Evolutionary conservation across 2,888 invertebrate genomes (phyloP).

Genomic region (Megalurothrips usitatus): DNA sequence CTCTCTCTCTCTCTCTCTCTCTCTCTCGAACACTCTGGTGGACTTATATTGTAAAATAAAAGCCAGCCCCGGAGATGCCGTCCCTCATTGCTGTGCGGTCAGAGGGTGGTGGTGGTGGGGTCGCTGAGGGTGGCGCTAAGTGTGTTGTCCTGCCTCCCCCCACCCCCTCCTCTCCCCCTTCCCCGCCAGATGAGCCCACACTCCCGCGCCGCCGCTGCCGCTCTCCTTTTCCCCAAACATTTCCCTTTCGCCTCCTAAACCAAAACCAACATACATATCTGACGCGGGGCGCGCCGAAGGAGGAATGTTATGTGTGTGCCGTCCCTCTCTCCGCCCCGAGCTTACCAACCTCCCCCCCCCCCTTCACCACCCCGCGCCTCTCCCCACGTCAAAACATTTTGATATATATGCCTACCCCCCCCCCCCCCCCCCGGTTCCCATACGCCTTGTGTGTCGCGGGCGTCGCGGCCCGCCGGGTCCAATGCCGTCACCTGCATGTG

Average conservation of each 20-base stretch:
- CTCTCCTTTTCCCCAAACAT: not conserved
- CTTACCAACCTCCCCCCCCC: too few relatives aligned
- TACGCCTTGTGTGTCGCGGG: not conserved
- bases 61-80: not conserved
- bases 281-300: not conserved
- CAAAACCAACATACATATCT: conserved; percentile 26
- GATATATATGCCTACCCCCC: not conserved
- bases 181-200: not conserved
- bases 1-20: too few relatives aligned
- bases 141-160: conserved; percentile 16
- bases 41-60: not conserved
- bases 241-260: not conserved
- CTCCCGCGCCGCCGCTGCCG: not conserved
- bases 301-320: not conserved
- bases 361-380: not conserved
- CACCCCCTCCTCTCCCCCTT: not conserved
- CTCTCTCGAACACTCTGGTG: too few relatives aligned
- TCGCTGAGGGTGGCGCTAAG: not conserved
- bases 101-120: too few relatives aligned
- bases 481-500: not conserved
- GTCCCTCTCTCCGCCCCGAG: too few relatives aligned
- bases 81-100: not conserved
- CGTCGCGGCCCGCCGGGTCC: too few relatives aligned
- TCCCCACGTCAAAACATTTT: conserved; percentile 21
- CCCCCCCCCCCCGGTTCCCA: not conserved